Base-by-base conservation (phyloP, 2,797 vertebrate species). In the Pteropus rufus region DNA sequence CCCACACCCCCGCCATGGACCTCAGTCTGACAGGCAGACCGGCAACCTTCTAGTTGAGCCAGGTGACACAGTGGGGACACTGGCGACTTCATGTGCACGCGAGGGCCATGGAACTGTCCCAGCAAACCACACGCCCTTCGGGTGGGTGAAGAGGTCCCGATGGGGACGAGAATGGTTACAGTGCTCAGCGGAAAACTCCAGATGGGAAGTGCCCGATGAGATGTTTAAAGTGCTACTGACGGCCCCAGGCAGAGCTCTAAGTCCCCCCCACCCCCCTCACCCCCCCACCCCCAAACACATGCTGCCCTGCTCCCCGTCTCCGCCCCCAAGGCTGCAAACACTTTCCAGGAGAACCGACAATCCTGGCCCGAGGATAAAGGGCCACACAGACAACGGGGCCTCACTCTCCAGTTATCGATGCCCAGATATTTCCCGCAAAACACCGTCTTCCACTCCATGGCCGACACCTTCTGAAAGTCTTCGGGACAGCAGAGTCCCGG, bases 1-100 rank as follows among this genome's bases (percentile, higher is more conserved):
- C 29, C 29, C 29, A 0, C 24, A 3, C 24, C 65, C 69, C 19
- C 0, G 0, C 36, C 36, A 12, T 8, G 18, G 16, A n/a, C 54
- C 3, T 1, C 2, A 1, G 41, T 5, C 41, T 23, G 19, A 29
- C 2, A 19, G 80, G 52, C 31, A 31, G 26, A 12, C 31, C 31
- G 7, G 70, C 64, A 26, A 4, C 12, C 26, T 12, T 7, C 76
- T 11, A 1, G 3, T 3, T 14, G 31, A 86, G 24, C 10, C 31
- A 8, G 34, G 54, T 3, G 3, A 31, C 64, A 19, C n/a, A 18
- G 23, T 8, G 15, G 0, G 39, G 84, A 18, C 7, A 11, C 6
- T 8, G 7, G 14, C 18, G 65, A 41, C 6, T 4, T 62, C 34
- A 5, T 10, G 7, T 39, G 34, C 60, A 34, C 14, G 29, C 44